Evolutionary conservation across 2,113 vertebrate genomes (phyloP).

Genomic region (Indicator maculatus): DNA sequence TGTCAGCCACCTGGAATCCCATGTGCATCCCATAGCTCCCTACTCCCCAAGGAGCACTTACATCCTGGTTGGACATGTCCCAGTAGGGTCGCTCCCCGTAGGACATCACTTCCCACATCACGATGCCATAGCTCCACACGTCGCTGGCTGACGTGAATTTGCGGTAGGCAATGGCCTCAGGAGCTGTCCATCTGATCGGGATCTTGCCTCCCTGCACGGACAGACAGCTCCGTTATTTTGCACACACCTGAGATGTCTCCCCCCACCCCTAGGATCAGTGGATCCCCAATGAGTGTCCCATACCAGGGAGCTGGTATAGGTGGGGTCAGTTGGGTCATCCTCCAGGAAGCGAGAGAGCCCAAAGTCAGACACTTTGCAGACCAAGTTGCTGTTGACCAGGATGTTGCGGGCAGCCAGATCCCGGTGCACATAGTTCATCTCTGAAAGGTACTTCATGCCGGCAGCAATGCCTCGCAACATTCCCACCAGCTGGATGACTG

Average conservation of each 20-base stretch:
- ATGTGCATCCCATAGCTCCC: neutral
- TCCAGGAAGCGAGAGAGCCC: constrained; percentile 95
- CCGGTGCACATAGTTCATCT: constrained; percentile 97
- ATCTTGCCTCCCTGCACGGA: constrained; percentile 92
- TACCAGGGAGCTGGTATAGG: constrained; percentile 97
- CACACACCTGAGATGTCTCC: neutral
- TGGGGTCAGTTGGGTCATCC: constrained; percentile 91
- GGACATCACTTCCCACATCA: constrained; percentile 99
- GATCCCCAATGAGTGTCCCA: neutral
- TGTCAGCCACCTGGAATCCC: neutral
- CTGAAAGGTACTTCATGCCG: constrained; percentile 96
- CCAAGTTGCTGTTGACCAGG: constrained; percentile 96
- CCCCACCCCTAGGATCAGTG: neutral
- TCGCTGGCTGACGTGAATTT: constrained; percentile 98
- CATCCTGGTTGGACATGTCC: constrained; percentile 99
- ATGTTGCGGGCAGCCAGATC: constrained; percentile 96
- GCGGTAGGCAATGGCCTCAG: constrained; percentile 95
- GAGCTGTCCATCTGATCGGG: constrained; percentile 97
- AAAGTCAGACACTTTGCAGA: constrained; percentile 97
- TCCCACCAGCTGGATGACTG: constrained; percentile 95
- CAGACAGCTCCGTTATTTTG: constrained; percentile 26
- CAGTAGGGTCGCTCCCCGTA: constrained; percentile 97
- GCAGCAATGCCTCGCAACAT: constrained; percentile 95
- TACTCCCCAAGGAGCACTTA: constrained; percentile 70
- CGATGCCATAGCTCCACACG: constrained; percentile 97